Percentiles rank a stretch among this genome's conserved stretches.
phyloP scores from a whole-genome alignment of 92 coral and sea anemone species.

The Phenganax stokvisi region DNA sequence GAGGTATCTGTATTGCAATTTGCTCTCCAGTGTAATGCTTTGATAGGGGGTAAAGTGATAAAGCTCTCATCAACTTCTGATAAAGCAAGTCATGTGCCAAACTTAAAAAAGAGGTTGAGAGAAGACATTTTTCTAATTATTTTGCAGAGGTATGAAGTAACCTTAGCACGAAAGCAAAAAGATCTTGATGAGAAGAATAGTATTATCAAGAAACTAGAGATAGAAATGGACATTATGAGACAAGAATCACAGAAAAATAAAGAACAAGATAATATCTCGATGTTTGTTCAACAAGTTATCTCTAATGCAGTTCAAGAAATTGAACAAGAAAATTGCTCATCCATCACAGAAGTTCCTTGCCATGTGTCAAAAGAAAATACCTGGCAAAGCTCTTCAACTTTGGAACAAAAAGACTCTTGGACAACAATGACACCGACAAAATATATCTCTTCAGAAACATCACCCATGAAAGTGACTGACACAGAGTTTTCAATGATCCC shows the following conservation, averaged over 20 bases:
- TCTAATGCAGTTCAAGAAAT: conserved; percentile 22
- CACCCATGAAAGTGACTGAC: background rate
- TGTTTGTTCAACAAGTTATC: conserved; percentile 19
- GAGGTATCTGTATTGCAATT: conserved; percentile 2
- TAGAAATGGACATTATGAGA: conserved; percentile 20
- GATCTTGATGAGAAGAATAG: conserved; percentile 20
- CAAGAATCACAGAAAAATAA: background rate
- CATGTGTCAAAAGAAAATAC: background rate
- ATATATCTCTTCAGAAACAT: background rate
- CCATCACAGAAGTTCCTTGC: background rate
- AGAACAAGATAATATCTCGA: background rate
- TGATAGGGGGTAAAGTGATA: too few relatives aligned
- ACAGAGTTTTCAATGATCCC: conserved; percentile 13
- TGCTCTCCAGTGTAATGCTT: too few relatives aligned
- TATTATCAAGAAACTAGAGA: conserved; percentile 14
- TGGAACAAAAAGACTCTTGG: background rate
- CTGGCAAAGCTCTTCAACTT: background rate
- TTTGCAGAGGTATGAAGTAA: conserved; percentile 25
- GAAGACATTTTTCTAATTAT: background rate
- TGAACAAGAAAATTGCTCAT: background rate
- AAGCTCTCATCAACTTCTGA: too few relatives aligned
- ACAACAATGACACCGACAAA: conserved; percentile 9
- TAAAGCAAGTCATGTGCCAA: too few relatives aligned
- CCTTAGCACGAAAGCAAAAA: conserved; percentile 20
- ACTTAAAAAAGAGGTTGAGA: too few relatives aligned